Percentiles rank a stretch among this genome's conserved stretches.
Conservation (phyloP, 1,140 invertebrate genomes). For the Sycophaga agraensis region DNA sequence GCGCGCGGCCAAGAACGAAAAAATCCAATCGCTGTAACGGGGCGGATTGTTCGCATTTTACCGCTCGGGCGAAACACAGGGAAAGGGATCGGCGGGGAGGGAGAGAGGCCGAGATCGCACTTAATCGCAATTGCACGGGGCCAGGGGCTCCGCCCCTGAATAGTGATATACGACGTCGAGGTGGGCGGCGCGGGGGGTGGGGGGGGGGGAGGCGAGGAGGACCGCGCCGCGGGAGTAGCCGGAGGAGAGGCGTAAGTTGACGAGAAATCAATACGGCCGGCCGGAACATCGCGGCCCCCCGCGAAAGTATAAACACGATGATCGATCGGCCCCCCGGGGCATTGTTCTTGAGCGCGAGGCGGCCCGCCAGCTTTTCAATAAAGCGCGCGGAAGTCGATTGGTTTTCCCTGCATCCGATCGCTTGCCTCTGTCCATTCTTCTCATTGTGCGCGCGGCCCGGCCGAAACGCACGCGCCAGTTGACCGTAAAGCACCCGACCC, state of each 20-base stretch:
- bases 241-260: constrained; percentile 14
- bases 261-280: constrained; percentile 26
- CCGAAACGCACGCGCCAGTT: not conserved
- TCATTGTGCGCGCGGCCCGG: not conserved
- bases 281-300: too few relatives aligned
- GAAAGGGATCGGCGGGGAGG: not conserved
- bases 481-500: constrained; percentile 14
- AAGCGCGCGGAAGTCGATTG: constrained; percentile 20
- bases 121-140: constrained; percentile 22
- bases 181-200: not conserved
- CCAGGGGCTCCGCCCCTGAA: not conserved
- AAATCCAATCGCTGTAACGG: too few relatives aligned
- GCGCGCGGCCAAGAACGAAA: too few relatives aligned
- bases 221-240: too few relatives aligned
- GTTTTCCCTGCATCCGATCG: not conserved
- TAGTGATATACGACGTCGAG: not conserved
- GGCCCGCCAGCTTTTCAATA: not conserved
- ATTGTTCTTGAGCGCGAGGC: constrained; percentile 8
- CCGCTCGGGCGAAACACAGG: too few relatives aligned
- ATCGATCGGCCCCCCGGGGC: constrained; percentile 3
- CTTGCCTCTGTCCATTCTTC: not conserved
- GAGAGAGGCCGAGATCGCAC: constrained; percentile 18
- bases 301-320: constrained; percentile 19
- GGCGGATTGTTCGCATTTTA: too few relatives aligned
- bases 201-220: not conserved